Evolutionary conservation across 2,888 invertebrate genomes (phyloP), one percentile per base, ranked within the genome.

Genomic region (Caenorhabditis sp.): DNA sequence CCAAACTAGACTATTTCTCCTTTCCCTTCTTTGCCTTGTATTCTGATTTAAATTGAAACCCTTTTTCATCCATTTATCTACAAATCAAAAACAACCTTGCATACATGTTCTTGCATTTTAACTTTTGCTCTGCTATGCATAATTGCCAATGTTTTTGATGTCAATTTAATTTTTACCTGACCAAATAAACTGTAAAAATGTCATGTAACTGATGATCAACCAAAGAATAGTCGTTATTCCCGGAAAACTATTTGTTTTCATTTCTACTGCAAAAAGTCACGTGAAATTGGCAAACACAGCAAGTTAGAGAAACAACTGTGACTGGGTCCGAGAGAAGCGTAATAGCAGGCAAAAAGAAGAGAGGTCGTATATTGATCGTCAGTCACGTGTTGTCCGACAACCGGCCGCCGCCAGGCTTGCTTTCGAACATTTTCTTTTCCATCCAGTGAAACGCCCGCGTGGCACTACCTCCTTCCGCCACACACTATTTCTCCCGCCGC

Each of bases 1-100:
- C 80, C 86, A 68, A 90, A 90, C 87, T 90, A 85, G 82, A 85
- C 22, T 11, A n/a, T 35, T 20, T 40, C 18, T 15, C 26, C 15
- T 35, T 51, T 15, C 32, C 37, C 28, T 55, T 47, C 47, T 22
- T 26, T 32, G 53, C 1, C 47, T 20, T 32, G 32, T 60, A 32
- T 28, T 20, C 22, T 64, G 44, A 47, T 62, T 18, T 47, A 11
- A 6, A 24, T 47, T 65, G 15, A 13, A 35, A 70, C 11, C 24
- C 24, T 32, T 9, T 9, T 32, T 32, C 32, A 32, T 32, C 18
- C 18, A 50, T 50, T 32, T 35, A 47, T 50, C 47, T 60, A 32
- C 26, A 8, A 9, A 55, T 26, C 47, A 40, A 40, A 40, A 40
- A 40, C 40, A 62, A 26, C 13, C 26, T 40, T 26, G 28, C 60